Percentiles rank a stretch among this genome's conserved stretches.
phyloP scores from a whole-genome alignment of 2,113 vertebrate genomes.

The Gambusia holbrooki region DNA sequence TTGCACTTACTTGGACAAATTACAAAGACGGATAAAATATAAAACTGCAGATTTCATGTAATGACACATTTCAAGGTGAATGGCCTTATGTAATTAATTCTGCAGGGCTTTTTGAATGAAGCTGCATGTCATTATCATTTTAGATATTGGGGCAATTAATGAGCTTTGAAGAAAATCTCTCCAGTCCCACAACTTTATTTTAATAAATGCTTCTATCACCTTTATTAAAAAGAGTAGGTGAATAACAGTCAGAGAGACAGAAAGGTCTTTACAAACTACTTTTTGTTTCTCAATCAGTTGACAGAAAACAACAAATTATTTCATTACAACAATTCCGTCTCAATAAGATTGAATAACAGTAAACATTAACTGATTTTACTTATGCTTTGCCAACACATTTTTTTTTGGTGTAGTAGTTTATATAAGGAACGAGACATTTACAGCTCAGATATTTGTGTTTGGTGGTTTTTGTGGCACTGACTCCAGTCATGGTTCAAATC shows the following conservation, averaged over 20 bases:
- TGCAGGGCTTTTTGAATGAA: conserved; percentile 24
- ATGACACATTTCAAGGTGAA: conserved; percentile 50
- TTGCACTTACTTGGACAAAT: not conserved
- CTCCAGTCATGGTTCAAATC: not conserved
- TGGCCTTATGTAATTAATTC: conserved; percentile 38
- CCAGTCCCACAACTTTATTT: conserved; percentile 17
- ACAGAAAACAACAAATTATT: not conserved
- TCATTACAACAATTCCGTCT: not conserved
- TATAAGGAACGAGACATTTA: not conserved
- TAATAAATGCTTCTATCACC: conserved; percentile 15
- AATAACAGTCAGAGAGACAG: not conserved
- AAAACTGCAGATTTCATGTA: conserved; percentile 25
- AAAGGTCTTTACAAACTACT: not conserved
- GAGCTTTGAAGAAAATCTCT: conserved; percentile 25
- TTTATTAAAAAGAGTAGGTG: conserved; percentile 13
- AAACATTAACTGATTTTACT: not conserved
- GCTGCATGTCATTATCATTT: conserved; percentile 19
- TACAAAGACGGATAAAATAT: conserved; percentile 34
- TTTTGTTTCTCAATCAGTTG: not conserved
- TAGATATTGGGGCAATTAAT: conserved; percentile 34
- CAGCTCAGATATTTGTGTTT: not conserved
- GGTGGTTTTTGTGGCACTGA: not conserved
- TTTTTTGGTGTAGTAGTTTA: not conserved
- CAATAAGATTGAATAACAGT: not conserved
- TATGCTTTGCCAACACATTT: not conserved